Evolutionary conservation across 2,888 invertebrate genomes (phyloP).

Genomic region (Andrena praecox): DNA sequence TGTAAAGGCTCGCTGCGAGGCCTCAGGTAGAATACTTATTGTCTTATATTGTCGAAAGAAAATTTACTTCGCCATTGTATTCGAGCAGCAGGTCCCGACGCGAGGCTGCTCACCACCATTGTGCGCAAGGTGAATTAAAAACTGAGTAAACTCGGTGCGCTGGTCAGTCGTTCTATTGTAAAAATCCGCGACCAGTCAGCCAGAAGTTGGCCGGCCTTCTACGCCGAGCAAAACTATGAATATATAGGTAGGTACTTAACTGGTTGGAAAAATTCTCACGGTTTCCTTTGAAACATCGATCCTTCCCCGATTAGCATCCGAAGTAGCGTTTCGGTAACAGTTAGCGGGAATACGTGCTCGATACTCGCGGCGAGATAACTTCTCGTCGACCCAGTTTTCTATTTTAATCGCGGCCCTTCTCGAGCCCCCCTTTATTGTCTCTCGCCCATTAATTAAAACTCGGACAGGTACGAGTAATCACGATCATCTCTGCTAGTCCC

Average conservation of each 20-base stretch:
- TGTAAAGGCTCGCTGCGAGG: conserved; percentile 1
- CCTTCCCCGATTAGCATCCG: conserved; percentile 1
- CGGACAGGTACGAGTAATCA: conserved; percentile 36
- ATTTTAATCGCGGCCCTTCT: conserved; percentile 60
- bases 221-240: neutral
- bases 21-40: conserved; percentile 59
- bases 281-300: neutral
- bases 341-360: conserved; percentile 26
- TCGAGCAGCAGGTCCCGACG: conserved; percentile 30
- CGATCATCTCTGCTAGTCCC: neutral
- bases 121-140: conserved; percentile 37
- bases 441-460: conserved; percentile 47
- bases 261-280: neutral
- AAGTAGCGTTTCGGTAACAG: conserved; percentile 22
- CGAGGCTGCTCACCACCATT: conserved; percentile 19
- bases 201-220: too few relatives aligned
- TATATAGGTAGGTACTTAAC: neutral
- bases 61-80: conserved; percentile 60
- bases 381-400: conserved; percentile 60
- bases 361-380: conserved; percentile 30
- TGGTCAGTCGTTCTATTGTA: neutral
- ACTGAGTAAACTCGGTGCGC: neutral
- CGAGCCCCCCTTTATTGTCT: conserved; percentile 48
- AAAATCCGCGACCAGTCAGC: neutral
- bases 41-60: conserved; percentile 55